Conservation (phyloP, 1,140 invertebrate genomes). For the Bombus vancouverensis region DNA sequence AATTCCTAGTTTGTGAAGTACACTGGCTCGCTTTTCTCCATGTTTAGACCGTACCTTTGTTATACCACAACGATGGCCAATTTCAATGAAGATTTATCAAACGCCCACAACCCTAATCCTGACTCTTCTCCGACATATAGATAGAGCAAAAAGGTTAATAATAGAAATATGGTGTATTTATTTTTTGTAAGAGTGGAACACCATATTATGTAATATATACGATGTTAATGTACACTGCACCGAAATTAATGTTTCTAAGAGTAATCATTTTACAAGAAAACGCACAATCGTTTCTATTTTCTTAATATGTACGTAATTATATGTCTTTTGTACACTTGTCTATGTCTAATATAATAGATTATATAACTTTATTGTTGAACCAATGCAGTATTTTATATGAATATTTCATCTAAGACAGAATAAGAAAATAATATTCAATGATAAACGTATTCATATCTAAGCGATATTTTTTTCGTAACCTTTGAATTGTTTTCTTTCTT, state of each 20-base stretch:
- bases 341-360: not conserved
- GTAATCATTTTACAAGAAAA: not conserved
- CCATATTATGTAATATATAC: not conserved
- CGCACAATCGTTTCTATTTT: slow-evolving; percentile 29
- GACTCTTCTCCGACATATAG: no score
- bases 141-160: not conserved
- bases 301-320: not conserved
- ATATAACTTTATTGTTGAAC: not conserved
- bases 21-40: not conserved
- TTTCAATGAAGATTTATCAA: no score
- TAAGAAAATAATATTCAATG: not conserved
- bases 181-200: not conserved
- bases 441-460: slow-evolving; percentile 15
- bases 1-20: not conserved
- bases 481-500: not conserved
- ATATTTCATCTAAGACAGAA: slow-evolving; percentile 1
- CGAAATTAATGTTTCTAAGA: not conserved
- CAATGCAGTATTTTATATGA: slow-evolving; percentile 19
- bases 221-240: slow-evolving; percentile 8
- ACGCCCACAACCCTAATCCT: no score
- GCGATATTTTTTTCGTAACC: not conserved
- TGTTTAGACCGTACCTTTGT: no score
- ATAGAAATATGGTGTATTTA: not conserved
- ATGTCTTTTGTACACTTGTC: slow-evolving; percentile 11
- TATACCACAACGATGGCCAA: no score